These are phyloP conservation scores for Tholera decimalis DNA, from an alignment of 2,888 invertebrate species.

Conservation along the genomic window DNA sequence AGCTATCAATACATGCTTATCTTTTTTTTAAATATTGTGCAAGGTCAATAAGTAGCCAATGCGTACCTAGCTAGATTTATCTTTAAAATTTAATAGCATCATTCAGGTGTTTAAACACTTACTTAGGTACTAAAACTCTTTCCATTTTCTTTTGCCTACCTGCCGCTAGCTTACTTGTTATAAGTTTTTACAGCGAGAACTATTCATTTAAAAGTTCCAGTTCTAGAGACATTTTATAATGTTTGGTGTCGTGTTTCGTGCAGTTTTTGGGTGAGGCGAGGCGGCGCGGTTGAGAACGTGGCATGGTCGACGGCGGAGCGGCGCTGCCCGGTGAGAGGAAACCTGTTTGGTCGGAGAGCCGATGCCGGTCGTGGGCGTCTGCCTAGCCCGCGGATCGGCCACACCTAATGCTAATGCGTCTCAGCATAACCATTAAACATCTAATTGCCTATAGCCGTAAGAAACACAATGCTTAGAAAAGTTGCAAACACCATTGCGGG, in stretches of 20 bases:
- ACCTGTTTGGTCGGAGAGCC: conserved; percentile 81
- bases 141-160: conserved; percentile 5
- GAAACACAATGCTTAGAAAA: conserved; percentile 10
- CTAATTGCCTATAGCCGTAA: conserved; percentile 30
- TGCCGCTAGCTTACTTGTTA: neutral
- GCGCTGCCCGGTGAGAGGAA: conserved; percentile 83
- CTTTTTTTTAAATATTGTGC: conserved; percentile 27
- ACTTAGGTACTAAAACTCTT: neutral
- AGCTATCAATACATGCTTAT: conserved; percentile 12
- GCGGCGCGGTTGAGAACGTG: conserved; percentile 62
- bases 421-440: conserved; percentile 36
- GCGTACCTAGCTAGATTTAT: neutral
- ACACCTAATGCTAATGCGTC: conserved; percentile 67
- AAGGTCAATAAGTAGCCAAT: conserved; percentile 18
- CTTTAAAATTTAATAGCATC: neutral
- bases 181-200: neutral
- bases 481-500: neutral
- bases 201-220: conserved; percentile 6
- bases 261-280: conserved; percentile 55
- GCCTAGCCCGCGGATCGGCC: conserved; percentile 66
- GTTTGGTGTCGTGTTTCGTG: conserved; percentile 30
- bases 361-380: conserved; percentile 79
- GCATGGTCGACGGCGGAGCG: conserved; percentile 69
- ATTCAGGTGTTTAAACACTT: neutral
- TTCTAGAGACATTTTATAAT: conserved; percentile 4